phyloP scores from a whole-genome alignment of 2,888 invertebrate species.

The Hypselothyrea guttata region DNA sequence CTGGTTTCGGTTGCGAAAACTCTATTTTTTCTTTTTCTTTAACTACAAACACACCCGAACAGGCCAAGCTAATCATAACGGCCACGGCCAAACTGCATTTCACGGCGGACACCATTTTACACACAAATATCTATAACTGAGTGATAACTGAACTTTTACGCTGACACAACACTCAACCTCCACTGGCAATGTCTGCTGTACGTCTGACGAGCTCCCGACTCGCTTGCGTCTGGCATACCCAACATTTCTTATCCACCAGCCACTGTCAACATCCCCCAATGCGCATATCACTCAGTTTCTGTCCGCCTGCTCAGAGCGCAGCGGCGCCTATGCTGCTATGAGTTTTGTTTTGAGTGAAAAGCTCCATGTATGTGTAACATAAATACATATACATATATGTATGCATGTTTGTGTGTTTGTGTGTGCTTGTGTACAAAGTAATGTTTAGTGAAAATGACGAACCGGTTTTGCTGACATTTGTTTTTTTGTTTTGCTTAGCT shows the following conservation, averaged over 20 bases:
- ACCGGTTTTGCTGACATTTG: slow-evolving; percentile 37
- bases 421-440: neutral
- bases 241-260: slow-evolving; percentile 1
- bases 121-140: too few relatives aligned
- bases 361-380: neutral
- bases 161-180: slow-evolving; percentile 43
- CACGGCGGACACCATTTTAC: slow-evolving; percentile 55
- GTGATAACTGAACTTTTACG: slow-evolving; percentile 9
- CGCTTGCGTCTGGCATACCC: slow-evolving; percentile 13
- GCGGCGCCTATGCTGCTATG: slow-evolving; percentile 26
- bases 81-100: slow-evolving; percentile 71
- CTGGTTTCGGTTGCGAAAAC: neutral
- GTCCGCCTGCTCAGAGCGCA: slow-evolving; percentile 8
- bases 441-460: slow-evolving; percentile 14
- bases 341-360: slow-evolving; percentile 42
- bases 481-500: slow-evolving; percentile 8
- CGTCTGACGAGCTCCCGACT: slow-evolving; percentile 56
- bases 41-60: slow-evolving; percentile 54
- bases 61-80: slow-evolving; percentile 62
- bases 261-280: slow-evolving; percentile 12
- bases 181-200: slow-evolving; percentile 57
- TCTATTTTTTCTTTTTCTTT: too few relatives aligned
- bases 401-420: neutral
- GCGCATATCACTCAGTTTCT: slow-evolving; percentile 15
- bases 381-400: slow-evolving; percentile 1